Percentiles rank a stretch among this genome's conserved stretches.
Conservation (phyloP, 30 jellyfish, hydroid and myxozoan species). For the Phacellophora camtschatica region DNA sequence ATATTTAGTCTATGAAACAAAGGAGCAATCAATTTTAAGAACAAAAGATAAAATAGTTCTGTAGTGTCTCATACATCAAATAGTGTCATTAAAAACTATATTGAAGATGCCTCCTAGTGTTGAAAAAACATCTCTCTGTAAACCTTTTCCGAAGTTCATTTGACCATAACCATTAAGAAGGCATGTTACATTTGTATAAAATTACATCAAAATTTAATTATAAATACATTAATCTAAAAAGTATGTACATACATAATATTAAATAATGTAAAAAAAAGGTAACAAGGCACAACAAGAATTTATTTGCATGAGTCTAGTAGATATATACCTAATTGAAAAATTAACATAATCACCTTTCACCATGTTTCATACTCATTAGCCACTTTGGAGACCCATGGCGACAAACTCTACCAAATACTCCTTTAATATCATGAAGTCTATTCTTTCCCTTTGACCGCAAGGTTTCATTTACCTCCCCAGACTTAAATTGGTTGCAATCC, state of each 20-base stretch:
- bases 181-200: too few relatives aligned
- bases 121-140: too few relatives aligned
- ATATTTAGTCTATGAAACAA: background rate
- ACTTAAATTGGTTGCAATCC: background rate
- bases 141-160: too few relatives aligned
- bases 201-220: background rate
- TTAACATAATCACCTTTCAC: background rate
- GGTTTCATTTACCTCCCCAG: background rate
- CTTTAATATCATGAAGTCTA: background rate
- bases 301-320: background rate
- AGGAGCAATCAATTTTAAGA: too few relatives aligned
- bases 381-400: background rate
- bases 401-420: background rate
- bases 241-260: too few relatives aligned
- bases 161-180: too few relatives aligned
- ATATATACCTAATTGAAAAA: background rate
- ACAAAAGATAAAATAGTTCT: too few relatives aligned
- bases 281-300: background rate
- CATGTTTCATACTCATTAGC: background rate
- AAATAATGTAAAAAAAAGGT: too few relatives aligned
- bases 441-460: background rate
- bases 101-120: too few relatives aligned
- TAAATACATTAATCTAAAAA: too few relatives aligned
- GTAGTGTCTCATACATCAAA: too few relatives aligned
- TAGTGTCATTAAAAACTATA: too few relatives aligned